Conservation (phyloP, 1,140 invertebrate species). For the Atta cephalotes region DNA sequence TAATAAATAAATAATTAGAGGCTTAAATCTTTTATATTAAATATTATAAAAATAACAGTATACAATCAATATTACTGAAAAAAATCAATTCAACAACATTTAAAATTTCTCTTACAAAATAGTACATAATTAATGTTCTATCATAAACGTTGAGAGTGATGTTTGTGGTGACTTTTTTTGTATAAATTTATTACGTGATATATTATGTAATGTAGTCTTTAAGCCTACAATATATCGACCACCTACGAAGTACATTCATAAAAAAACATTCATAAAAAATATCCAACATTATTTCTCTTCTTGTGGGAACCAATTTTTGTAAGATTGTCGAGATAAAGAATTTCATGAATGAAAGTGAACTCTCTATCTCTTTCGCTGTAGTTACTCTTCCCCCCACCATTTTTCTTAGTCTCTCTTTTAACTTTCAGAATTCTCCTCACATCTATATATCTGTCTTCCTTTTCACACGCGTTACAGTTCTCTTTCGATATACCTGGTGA, state of each 20-base stretch:
- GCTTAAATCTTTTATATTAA: background rate
- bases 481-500: constrained; percentile 52
- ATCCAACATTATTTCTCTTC: constrained; percentile 73
- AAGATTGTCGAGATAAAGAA: constrained; percentile 71
- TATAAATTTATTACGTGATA: constrained; percentile 55
- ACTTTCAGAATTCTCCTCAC: constrained; percentile 3
- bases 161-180: constrained; percentile 35
- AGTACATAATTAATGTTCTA: background rate
- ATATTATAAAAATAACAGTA: background rate
- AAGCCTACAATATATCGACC: constrained; percentile 70
- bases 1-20: too few relatives aligned
- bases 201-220: constrained; percentile 68
- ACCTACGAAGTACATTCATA: constrained; percentile 53
- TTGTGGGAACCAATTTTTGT: constrained; percentile 78
- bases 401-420: constrained; percentile 54
- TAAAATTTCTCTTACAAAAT: background rate
- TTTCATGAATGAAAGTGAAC: constrained; percentile 78
- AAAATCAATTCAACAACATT: background rate
- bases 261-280: constrained; percentile 61
- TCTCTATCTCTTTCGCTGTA: background rate
- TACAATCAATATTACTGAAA: background rate
- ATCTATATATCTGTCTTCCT: constrained; percentile 30
- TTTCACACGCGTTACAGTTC: constrained; percentile 61
- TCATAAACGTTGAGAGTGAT: background rate
- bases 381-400: constrained; percentile 31